Evolutionary conservation across 2,113 vertebrate species (phyloP).

Genomic region (Otolemur garnettii): DNA sequence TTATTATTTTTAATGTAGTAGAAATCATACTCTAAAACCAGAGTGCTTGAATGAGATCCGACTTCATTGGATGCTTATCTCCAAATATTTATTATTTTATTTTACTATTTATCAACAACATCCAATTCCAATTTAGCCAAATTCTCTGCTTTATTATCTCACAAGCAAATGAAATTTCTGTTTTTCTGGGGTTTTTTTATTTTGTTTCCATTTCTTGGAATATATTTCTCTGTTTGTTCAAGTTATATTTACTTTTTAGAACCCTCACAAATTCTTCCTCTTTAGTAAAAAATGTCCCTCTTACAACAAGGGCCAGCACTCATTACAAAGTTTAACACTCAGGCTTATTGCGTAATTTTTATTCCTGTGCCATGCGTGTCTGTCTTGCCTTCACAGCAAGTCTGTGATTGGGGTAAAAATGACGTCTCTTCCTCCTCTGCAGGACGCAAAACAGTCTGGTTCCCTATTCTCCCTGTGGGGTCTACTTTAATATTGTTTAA

Average conservation of each 20-base stretch:
- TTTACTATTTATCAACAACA: not conserved
- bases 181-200: not conserved
- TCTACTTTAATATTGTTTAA: not conserved
- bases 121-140: not conserved
- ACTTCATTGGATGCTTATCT: not conserved
- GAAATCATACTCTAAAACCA: conserved; percentile 8
- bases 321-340: not conserved
- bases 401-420: not conserved
- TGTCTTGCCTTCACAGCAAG: not conserved
- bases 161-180: conserved; percentile 16
- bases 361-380: not conserved
- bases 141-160: not conserved
- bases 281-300: not conserved
- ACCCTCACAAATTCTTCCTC: not conserved
- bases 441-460: not conserved
- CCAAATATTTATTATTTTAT: not conserved
- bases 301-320: not conserved
- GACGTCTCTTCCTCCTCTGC: not conserved
- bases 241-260: conserved; percentile 41
- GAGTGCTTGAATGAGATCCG: not conserved
- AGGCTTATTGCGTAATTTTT: not conserved
- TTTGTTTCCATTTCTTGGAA: conserved; percentile 10
- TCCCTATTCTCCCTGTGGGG: not conserved
- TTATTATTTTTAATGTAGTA: not conserved
- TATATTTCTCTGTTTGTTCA: not conserved